Conservation (phyloP, 1,140 invertebrate genomes). For the Bemisia tabaci region DNA sequence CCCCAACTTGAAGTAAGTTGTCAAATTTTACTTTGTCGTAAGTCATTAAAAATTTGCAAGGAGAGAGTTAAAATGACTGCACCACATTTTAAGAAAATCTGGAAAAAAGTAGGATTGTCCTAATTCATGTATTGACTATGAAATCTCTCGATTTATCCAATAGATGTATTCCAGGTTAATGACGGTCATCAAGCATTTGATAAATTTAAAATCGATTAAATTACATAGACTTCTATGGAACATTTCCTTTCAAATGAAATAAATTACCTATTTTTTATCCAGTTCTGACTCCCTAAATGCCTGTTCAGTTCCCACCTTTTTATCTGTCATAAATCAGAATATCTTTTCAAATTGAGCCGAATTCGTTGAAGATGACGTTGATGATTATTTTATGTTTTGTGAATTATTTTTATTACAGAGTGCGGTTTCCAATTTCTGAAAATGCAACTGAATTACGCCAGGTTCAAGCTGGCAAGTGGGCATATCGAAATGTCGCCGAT, state of each 20-base stretch:
- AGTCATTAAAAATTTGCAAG: slow-evolving; percentile 10
- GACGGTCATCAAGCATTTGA: no score
- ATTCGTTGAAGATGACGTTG: no score
- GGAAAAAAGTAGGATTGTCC: slow-evolving; percentile 9
- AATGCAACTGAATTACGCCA: slow-evolving; percentile 70
- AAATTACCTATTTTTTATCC: no score
- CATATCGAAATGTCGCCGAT: slow-evolving; percentile 77
- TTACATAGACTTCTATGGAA: no score
- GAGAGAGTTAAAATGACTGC: slow-evolving; percentile 6
- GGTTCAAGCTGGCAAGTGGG: slow-evolving; percentile 82
- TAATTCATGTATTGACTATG: slow-evolving; percentile 6
- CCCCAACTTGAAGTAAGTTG: slow-evolving; percentile 50
- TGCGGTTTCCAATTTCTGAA: slow-evolving; percentile 60
- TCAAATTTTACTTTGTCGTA: slow-evolving; percentile 19
- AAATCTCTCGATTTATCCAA: slow-evolving; percentile 7
- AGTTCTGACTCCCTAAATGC: no score
- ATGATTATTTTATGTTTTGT: no score
- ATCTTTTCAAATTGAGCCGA: no score
- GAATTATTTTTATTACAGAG: no score
- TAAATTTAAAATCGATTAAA: no score
- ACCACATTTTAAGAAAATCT: slow-evolving; percentile 7
- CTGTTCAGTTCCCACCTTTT: no score
- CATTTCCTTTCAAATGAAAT: no score
- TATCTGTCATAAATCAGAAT: no score
- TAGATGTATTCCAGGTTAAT: slow-evolving; percentile 19